Evolutionary conservation across 2,797 vertebrate species (phyloP).

Genomic region (Cryptoprocta ferox): DNA sequence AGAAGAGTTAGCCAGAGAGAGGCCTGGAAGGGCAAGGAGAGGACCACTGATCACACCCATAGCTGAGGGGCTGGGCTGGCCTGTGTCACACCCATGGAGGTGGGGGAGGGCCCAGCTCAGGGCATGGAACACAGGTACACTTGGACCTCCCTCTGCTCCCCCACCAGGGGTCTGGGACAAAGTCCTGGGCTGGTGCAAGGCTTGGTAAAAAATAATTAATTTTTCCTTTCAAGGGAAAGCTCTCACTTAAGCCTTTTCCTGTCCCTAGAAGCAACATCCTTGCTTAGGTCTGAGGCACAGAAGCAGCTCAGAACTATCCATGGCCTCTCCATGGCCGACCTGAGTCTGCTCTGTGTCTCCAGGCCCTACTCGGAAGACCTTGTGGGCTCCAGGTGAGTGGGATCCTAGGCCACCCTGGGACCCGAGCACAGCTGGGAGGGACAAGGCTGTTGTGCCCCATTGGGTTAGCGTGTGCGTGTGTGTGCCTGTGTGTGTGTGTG

Average conservation of each 20-base stretch:
- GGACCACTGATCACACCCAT: not conserved
- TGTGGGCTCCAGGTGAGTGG: conserved; percentile 61
- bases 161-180: conserved; percentile 70
- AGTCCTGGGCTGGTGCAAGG: conserved; percentile 66
- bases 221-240: conserved; percentile 61
- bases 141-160: not conserved
- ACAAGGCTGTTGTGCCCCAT: not conserved
- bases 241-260: conserved; percentile 68
- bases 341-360: conserved; percentile 1
- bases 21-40: not conserved
- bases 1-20: not conserved
- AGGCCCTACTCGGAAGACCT: not conserved
- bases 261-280: not conserved
- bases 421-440: not conserved
- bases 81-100: not conserved
- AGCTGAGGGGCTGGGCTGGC: not conserved
- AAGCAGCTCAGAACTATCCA: not conserved
- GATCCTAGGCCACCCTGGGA: not conserved
- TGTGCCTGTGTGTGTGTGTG: not conserved
- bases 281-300: not conserved
- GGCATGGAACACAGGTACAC: not conserved
- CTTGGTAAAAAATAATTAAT: conserved; percentile 80
- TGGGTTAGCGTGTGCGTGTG: not conserved
- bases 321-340: conserved; percentile 55
- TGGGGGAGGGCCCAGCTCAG: not conserved